phyloP scores from a whole-genome alignment of 2,797 vertebrate genomes.

The Microhierax caerulescens region DNA sequence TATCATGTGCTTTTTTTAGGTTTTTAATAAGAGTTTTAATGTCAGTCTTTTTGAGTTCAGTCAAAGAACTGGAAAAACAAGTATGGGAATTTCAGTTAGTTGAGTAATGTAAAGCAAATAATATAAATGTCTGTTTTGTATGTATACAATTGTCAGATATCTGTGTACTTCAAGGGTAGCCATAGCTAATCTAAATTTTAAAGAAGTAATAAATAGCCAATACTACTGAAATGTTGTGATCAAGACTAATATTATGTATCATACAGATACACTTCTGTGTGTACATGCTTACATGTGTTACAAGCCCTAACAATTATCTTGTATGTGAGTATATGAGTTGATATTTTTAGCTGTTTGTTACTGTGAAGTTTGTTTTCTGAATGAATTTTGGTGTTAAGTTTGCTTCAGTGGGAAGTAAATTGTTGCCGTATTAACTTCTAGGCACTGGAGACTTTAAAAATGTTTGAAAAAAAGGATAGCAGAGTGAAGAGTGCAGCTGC shows the following conservation, averaged over 20 bases:
- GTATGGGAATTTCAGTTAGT: neutral
- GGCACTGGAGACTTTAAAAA: constrained; percentile 95
- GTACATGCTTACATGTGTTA: neutral
- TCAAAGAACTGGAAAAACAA: neutral
- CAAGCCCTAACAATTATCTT: neutral
- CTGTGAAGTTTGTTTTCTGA: neutral
- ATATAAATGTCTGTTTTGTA: neutral
- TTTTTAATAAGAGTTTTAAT: neutral
- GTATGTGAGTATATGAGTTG: neutral
- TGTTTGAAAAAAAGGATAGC: constrained; percentile 97
- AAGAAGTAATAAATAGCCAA: neutral
- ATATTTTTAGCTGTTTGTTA: neutral
- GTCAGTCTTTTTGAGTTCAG: neutral
- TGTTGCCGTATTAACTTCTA: constrained; percentile 68
- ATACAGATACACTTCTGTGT: neutral
- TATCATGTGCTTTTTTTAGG: neutral
- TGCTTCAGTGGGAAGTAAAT: neutral
- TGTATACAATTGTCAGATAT: neutral
- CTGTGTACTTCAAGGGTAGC: neutral
- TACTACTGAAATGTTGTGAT: neutral
- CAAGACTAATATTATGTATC: neutral
- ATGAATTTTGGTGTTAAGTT: neutral
- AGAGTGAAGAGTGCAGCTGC: constrained; percentile 95
- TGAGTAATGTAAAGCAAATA: neutral
- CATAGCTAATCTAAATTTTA: neutral